Conservation (phyloP, 2,113 vertebrate species). For the Cebus imitator region DNA sequence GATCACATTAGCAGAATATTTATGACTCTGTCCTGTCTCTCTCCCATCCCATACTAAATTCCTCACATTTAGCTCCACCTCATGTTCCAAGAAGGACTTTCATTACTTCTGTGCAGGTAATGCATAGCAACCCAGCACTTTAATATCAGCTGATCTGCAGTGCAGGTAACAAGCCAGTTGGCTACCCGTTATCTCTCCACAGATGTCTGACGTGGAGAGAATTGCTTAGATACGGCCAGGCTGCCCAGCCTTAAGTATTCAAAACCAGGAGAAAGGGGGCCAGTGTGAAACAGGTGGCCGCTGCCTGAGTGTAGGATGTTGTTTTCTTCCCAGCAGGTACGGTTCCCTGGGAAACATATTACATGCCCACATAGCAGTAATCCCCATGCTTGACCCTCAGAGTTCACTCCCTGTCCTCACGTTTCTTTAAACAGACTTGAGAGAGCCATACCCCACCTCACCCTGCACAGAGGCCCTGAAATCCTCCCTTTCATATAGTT, state of each 20-base stretch:
- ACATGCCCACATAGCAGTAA: background rate
- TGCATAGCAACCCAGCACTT: background rate
- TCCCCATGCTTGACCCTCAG: too few species aligned
- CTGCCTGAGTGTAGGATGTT: fast-evolving
- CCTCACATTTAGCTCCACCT: background rate
- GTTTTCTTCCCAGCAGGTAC: fast-evolving
- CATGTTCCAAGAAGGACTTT: background rate
- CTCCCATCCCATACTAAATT: background rate
- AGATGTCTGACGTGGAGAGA: background rate
- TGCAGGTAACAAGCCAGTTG: background rate
- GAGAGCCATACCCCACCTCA: fast-evolving
- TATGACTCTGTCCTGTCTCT: background rate
- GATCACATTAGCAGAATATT: background rate
- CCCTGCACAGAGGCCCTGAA: fast-evolving
- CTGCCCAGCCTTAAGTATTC: background rate
- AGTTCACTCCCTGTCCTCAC: fast-evolving
- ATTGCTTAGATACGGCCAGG: background rate
- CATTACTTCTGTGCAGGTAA: background rate
- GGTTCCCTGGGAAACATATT: background rate
- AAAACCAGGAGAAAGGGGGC: background rate
- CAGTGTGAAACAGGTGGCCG: fast-evolving
- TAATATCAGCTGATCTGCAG: background rate
- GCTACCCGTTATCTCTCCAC: background rate
- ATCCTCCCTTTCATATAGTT: background rate
- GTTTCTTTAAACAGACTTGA: background rate